Evolutionary conservation across 2,797 vertebrate genomes (phyloP).

Genomic region (Malacoraja senta): DNA sequence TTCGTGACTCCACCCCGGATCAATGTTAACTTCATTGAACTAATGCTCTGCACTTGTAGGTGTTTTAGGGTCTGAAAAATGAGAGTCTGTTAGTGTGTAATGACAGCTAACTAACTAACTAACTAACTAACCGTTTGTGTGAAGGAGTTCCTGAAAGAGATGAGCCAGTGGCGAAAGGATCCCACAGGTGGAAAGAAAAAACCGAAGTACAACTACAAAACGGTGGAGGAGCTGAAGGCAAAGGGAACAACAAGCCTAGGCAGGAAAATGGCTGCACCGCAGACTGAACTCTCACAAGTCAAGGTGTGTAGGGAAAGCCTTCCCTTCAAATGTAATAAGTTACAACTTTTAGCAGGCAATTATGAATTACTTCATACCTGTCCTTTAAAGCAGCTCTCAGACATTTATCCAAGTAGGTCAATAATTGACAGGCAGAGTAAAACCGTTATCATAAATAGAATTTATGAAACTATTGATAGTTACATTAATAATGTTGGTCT

Average conservation of each 20-base stretch:
- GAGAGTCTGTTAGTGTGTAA: not conserved
- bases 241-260: constrained; percentile 69
- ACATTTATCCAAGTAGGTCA: not conserved
- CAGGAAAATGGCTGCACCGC: constrained; percentile 67
- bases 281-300: constrained; percentile 87
- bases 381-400: not conserved
- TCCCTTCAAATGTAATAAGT: not conserved
- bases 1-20: not conserved
- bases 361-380: not conserved
- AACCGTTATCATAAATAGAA: not conserved
- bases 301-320: constrained; percentile 65
- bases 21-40: not conserved
- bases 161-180: constrained; percentile 95
- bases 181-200: constrained; percentile 80
- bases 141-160: constrained; percentile 87
- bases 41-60: not conserved
- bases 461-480: not conserved
- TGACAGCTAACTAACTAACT: not conserved
- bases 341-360: not conserved
- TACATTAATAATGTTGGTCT: not conserved
- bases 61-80: not conserved
- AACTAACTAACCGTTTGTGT: not conserved
- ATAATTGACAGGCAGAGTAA: not conserved
- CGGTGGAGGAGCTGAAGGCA: constrained; percentile 88
- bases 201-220: constrained; percentile 88